A percentile compares a stretch with the other conserved stretches of the same genome.
phyloP scores from a whole-genome alignment of 2,888 invertebrate species.

The Ctena decussata region DNA sequence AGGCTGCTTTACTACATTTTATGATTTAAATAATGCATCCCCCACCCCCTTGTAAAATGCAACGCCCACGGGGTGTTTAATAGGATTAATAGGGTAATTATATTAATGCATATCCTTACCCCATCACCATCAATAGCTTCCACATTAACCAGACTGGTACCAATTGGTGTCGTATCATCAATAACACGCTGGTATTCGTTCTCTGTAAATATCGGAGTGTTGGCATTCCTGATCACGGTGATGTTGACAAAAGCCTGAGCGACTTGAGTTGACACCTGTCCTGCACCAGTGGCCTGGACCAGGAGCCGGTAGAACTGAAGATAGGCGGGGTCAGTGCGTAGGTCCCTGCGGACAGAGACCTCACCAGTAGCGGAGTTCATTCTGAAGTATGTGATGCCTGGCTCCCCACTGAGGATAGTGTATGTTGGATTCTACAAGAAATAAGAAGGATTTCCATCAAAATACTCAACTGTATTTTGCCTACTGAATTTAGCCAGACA shows the following conservation, averaged over 20 bases:
- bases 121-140: conserved; percentile 79
- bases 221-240: conserved; percentile 79
- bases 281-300: conserved; percentile 71
- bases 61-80: too few relatives aligned
- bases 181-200: conserved; percentile 66
- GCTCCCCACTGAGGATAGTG: conserved; percentile 65
- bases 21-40: too few relatives aligned
- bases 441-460: too few relatives aligned
- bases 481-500: too few relatives aligned
- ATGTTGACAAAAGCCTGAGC: conserved; percentile 79
- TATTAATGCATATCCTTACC: too few relatives aligned
- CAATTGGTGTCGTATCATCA: conserved; percentile 71
- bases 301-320: conserved; percentile 72
- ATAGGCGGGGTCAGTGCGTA: conserved; percentile 69
- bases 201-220: conserved; percentile 76
- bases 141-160: conserved; percentile 68
- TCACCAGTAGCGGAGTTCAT: conserved; percentile 62
- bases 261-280: conserved; percentile 72
- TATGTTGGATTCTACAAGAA: conserved; percentile 68
- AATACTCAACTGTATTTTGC: too few relatives aligned
- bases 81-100: too few relatives aligned
- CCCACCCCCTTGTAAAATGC: not conserved
- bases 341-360: conserved; percentile 67
- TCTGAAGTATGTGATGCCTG: conserved; percentile 68
- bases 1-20: too few relatives aligned